These are phyloP conservation scores for Heterotilapia buettikoferi DNA, from an alignment of 2,113 vertebrate genomes.

Conservation along the genomic window DNA sequence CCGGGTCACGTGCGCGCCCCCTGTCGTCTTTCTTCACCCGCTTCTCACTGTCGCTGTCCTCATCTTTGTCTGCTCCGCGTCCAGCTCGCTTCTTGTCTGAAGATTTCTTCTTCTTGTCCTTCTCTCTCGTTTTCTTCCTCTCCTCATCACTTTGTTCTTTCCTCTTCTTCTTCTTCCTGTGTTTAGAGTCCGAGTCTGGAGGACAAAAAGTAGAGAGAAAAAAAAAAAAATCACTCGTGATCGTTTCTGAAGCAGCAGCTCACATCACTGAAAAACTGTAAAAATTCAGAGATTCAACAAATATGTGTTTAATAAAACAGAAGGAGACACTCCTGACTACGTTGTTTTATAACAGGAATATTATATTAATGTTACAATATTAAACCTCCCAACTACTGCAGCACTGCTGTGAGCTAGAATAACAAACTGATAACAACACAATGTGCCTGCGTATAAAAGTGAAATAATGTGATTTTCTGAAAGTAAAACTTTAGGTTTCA, in stretches of 20 bases:
- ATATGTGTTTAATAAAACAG: not conserved
- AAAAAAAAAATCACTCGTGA: not conserved
- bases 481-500: not conserved
- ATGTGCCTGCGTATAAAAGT: not conserved
- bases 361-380: not conserved
- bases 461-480: not conserved
- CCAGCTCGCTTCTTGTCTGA: not conserved
- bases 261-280: not conserved
- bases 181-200: conserved; percentile 52
- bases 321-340: not conserved
- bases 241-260: not conserved
- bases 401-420: not conserved
- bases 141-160: conserved; percentile 4
- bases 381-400: not conserved
- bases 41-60: not conserved
- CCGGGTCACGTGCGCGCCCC: not conserved
- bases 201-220: not conserved
- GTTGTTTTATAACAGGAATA: not conserved
- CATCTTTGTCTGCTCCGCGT: not conserved
- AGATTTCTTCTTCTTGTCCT: not conserved
- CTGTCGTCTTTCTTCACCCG: conserved; percentile 2
- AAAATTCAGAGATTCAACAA: not conserved
- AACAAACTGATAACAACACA: not conserved
- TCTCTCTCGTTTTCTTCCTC: conserved; percentile 23
- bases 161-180: conserved; percentile 47